phyloP scores from a whole-genome alignment of 2,888 invertebrate species.

The Phyllotreta striolata region DNA sequence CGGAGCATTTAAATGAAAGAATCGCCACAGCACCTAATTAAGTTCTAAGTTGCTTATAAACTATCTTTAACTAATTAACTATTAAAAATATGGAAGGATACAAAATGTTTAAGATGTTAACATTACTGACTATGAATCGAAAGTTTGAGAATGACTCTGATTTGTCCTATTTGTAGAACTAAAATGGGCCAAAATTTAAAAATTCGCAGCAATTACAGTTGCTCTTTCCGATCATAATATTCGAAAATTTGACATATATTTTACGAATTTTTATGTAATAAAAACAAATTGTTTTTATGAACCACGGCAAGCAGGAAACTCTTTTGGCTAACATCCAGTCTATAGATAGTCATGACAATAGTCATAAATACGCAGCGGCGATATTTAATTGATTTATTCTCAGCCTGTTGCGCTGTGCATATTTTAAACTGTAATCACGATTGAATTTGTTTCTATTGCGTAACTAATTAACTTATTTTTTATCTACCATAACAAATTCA shows the following conservation, averaged over 20 bases:
- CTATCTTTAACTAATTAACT: too few relatives aligned
- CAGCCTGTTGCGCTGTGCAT: conserved; percentile 4
- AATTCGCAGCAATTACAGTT: not conserved
- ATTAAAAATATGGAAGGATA: not conserved
- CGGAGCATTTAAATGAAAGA: not conserved
- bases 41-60: not conserved
- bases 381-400: conserved; percentile 22
- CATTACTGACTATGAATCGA: not conserved
- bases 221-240: not conserved
- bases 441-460: too few relatives aligned
- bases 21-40: not conserved
- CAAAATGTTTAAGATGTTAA: not conserved
- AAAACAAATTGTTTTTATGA: conserved; percentile 6
- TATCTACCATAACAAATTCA: not conserved
- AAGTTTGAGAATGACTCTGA: not conserved
- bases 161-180: not conserved
- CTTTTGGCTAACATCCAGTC: conserved; percentile 37
- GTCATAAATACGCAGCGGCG: conserved; percentile 29
- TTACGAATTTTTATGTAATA: conserved; percentile 1
- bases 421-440: too few relatives aligned
- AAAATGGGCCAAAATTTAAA: not conserved
- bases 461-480: not conserved
- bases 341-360: conserved; percentile 41
- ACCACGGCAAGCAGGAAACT: conserved; percentile 2
- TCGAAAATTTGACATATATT: too few relatives aligned